These are phyloP conservation scores for Neuroterus valhalla DNA, from an alignment of 1,140 invertebrate species.

Conservation along the genomic window DNA sequence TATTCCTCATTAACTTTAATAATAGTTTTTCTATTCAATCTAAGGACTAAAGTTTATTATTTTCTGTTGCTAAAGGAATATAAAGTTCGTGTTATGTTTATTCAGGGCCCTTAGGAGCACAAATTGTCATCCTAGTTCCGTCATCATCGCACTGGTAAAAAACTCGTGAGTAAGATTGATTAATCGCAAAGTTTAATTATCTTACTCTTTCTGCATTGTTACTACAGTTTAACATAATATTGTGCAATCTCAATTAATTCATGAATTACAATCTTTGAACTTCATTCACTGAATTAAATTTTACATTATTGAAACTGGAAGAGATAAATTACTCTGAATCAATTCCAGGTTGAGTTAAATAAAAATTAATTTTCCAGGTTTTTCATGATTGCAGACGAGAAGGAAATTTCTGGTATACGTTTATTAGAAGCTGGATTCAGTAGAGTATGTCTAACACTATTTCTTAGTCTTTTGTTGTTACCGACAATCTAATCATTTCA, in stretches of 20 bases:
- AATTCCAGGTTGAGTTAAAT: background rate
- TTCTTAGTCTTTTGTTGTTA: conserved; percentile 9
- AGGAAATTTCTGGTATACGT: conserved; percentile 80
- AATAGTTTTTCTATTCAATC: too few species aligned
- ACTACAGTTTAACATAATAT: too few species aligned
- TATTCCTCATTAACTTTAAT: too few species aligned
- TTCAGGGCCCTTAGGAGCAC: conserved; percentile 80
- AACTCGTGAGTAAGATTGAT: conserved; percentile 78
- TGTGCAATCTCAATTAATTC: too few species aligned
- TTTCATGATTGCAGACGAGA: conserved; percentile 78
- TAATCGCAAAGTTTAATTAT: background rate
- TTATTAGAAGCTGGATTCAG: conserved; percentile 83
- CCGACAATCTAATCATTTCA: too few species aligned
- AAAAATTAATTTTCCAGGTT: conserved; percentile 75
- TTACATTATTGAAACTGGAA: conserved; percentile 34
- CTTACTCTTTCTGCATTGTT: too few species aligned
- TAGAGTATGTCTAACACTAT: conserved; percentile 76
- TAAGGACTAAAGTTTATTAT: too few species aligned
- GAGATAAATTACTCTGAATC: background rate
- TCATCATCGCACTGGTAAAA: conserved; percentile 82
- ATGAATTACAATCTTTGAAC: background rate
- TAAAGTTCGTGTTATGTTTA: conserved; percentile 50
- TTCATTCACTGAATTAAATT: conserved; percentile 37
- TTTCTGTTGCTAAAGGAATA: too few species aligned
- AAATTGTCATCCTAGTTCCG: conserved; percentile 80